phyloP scores from a whole-genome alignment of 2,113 vertebrate species.

The Chionodraco myersi region DNA sequence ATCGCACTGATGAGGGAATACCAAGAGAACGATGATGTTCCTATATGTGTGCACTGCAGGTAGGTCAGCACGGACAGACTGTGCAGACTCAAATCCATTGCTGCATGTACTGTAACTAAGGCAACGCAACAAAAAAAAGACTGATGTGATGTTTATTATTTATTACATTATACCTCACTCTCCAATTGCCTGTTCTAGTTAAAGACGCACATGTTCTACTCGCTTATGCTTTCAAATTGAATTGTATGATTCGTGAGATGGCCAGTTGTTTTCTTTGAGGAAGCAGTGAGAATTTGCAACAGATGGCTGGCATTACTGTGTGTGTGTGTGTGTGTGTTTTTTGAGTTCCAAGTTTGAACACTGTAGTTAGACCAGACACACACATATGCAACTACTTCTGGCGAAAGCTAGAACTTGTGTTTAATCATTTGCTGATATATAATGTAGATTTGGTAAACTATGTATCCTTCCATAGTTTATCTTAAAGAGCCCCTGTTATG shows the following conservation, averaged over 20 bases:
- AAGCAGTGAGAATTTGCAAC: constrained; percentile 23
- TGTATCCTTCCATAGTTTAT: too few species aligned
- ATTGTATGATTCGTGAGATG: neutral
- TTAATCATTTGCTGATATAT: neutral
- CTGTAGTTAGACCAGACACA: neutral
- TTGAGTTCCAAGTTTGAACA: constrained; percentile 26
- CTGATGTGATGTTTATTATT: neutral
- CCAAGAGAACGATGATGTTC: constrained; percentile 95
- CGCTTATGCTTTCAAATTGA: neutral
- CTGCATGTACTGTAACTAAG: neutral
- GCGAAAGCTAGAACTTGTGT: neutral
- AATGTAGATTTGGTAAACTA: too few species aligned
- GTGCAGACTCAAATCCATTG: neutral
- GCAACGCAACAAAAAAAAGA: neutral
- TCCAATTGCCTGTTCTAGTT: neutral
- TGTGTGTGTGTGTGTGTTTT: constrained; percentile 1
- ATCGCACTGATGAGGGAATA: constrained; percentile 97
- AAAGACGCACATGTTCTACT: neutral
- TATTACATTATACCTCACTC: neutral
- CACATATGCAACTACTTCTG: neutral
- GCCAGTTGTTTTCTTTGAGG: constrained; percentile 1
- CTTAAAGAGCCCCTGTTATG: too few species aligned
- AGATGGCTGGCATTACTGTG: neutral
- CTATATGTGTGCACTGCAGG: constrained; percentile 98
- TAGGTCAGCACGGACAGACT: constrained; percentile 11